phyloP scores from a whole-genome alignment of 2,797 vertebrate species.

The Sebastiscus albofasciatus region DNA sequence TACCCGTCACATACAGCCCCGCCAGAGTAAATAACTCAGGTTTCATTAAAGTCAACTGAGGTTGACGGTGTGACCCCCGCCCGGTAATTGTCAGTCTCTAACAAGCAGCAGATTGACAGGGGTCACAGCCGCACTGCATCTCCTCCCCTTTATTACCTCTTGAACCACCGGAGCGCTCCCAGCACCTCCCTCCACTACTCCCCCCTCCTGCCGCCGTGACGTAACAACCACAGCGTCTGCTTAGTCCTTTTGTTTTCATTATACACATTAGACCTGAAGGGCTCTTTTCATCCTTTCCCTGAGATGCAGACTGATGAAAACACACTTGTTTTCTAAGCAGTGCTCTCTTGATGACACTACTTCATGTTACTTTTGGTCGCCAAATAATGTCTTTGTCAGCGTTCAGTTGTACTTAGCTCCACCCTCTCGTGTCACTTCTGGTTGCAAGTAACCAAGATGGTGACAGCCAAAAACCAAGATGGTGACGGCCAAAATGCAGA shows the following conservation, averaged over 20 bases:
- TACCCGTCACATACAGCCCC: not conserved
- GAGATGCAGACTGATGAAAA: not conserved
- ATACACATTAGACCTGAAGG: conserved; percentile 20
- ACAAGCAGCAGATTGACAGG: conserved; percentile 60
- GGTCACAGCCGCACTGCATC: conserved; percentile 35
- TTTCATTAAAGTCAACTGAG: conserved; percentile 24
- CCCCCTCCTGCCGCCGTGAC: not conserved
- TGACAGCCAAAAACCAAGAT: too few species aligned
- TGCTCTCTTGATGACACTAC: not conserved
- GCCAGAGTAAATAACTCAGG: conserved; percentile 33
- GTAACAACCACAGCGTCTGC: not conserved
- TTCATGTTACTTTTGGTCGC: not conserved
- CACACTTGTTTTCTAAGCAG: not conserved
- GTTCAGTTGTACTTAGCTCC: too few species aligned
- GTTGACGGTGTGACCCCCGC: conserved; percentile 22
- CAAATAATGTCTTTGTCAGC: too few species aligned
- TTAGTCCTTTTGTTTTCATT: conserved; percentile 15
- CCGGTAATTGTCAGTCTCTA: conserved; percentile 39
- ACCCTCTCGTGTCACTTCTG: too few species aligned
- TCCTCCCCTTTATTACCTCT: conserved; percentile 36
- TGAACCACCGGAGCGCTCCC: not conserved
- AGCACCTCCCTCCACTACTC: not conserved
- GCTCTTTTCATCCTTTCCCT: not conserved
- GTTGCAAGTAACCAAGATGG: too few species aligned
- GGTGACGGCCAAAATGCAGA: too few species aligned